phyloP scores from a whole-genome alignment of 2,888 invertebrate species.

The Volucella inanis region DNA sequence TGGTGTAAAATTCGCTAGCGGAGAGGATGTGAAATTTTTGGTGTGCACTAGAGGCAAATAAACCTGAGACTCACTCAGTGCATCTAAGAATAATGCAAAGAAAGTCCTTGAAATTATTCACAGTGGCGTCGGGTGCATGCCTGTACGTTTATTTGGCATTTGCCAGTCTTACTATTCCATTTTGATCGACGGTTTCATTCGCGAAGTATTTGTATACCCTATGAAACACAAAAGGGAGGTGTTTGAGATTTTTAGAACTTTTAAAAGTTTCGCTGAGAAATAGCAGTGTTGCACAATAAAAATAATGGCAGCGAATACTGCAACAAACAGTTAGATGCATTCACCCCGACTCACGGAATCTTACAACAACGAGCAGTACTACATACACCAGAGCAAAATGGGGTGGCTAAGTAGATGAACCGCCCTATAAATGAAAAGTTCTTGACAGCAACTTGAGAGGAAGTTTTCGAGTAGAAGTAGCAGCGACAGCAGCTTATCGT shows the following conservation, averaged over 20 bases:
- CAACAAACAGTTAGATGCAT: conserved; percentile 38
- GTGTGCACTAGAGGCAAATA: not conserved
- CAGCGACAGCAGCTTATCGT: too few species aligned
- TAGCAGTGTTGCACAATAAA: conserved; percentile 13
- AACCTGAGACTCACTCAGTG: not conserved
- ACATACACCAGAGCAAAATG: conserved; percentile 57
- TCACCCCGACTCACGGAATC: conserved; percentile 36
- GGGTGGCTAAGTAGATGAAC: conserved; percentile 53
- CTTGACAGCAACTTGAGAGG: too few species aligned
- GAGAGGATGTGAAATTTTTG: not conserved
- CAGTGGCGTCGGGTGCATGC: conserved; percentile 12
- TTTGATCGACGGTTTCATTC: conserved; percentile 1
- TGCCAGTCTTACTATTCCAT: conserved; percentile 1
- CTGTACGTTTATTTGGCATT: conserved; percentile 10
- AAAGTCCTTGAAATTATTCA: not conserved
- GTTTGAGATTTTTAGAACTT: conserved; percentile 6
- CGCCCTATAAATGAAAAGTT: conserved; percentile 55
- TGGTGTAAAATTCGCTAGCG: too few species aligned
- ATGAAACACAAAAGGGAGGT: conserved; percentile 10
- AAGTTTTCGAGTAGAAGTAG: too few species aligned
- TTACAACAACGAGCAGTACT: conserved; percentile 51
- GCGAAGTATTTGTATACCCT: conserved; percentile 6
- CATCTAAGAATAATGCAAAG: conserved; percentile 5
- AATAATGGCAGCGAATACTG: conserved; percentile 39
- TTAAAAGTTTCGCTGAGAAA: conserved; percentile 8